phyloP scores from a whole-genome alignment of 1,140 invertebrate genomes.

The Eufriesea mexicana region DNA sequence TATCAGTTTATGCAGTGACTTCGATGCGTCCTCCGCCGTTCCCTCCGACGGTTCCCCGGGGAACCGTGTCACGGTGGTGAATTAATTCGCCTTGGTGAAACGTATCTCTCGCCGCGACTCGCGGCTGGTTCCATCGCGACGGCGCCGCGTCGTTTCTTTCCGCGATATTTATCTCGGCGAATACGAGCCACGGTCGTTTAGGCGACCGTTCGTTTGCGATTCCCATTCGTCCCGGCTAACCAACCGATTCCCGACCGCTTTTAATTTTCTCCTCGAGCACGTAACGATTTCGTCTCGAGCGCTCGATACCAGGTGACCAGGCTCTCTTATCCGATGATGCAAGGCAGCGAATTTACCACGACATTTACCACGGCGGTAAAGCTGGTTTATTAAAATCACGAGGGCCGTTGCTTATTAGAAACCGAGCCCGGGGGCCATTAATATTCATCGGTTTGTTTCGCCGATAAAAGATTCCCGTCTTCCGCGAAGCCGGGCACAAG shows the following conservation, averaged over 20 bases:
- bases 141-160: neutral
- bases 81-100: slow-evolving; percentile 38
- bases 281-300: slow-evolving; percentile 32
- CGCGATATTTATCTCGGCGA: slow-evolving; percentile 8
- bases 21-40: slow-evolving; percentile 2
- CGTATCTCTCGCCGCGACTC: neutral
- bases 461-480: slow-evolving; percentile 31
- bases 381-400: slow-evolving; percentile 54
- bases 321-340: neutral
- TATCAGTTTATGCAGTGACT: slow-evolving; percentile 26
- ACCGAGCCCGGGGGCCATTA: slow-evolving; percentile 37
- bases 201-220: slow-evolving; percentile 10
- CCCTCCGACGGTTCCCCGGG: neutral
- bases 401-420: slow-evolving; percentile 48
- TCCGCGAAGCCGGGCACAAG: neutral
- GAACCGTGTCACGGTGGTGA: slow-evolving; percentile 19
- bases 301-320: slow-evolving; percentile 18
- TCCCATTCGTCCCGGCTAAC: neutral
- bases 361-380: neutral
- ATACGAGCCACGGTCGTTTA: neutral
- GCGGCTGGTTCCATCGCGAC: neutral
- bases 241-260: slow-evolving; percentile 27
- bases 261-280: neutral
- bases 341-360: slow-evolving; percentile 4
- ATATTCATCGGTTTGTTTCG: slow-evolving; percentile 49